Base-by-base conservation (phyloP, 2,113 vertebrate species). In the Colinus virginianus region DNA sequence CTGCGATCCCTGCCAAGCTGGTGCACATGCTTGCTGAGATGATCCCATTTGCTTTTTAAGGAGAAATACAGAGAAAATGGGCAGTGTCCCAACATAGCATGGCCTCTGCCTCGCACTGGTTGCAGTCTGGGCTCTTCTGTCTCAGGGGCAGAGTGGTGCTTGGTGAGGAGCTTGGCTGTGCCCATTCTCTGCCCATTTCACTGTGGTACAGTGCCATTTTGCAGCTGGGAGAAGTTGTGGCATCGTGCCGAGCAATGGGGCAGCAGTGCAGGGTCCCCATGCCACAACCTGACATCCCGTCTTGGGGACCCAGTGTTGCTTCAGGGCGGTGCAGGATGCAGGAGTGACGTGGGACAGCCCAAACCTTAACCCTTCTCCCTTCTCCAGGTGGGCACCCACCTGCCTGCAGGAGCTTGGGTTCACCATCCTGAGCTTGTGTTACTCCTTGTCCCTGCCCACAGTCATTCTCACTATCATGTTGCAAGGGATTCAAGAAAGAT, bases 401-500 rank as follows among this genome's bases (percentile, higher is more conserved):
- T 69, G 34, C 78, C 81, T 0, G 0, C 0, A 7, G 53, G 22
- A 26, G 42, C 77, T 77, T 48, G 79, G 87, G 59, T 67, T 64
- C 90, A 45, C 82, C 79, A 58, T 75, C 62, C 23, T 16, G 78
- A 87, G 88, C 84, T 95, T 94, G 70, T 84, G 10, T 95, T 97
- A 92, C 90, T 87, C 82, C 71, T 88, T 67, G 36, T 88, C 38
- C 72, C 64, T 70, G 64, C 85, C 79, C 70, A 87, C 46, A 49
- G 1, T 88, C 86, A 25, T 84, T 87, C 90, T 93, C 66, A 36
- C 63, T 93, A 94, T 97, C 81, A 4, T n/a, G 53, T 97, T 96
- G 93, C 93, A 94, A 91, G 63, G 68, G 38, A 56, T 87, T 42
- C 53, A 48, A 88, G 56, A 84, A 94, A 82, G 84, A 82, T 43